Conservation (phyloP, 2,797 vertebrate species). For the Botia kubotai region DNA sequence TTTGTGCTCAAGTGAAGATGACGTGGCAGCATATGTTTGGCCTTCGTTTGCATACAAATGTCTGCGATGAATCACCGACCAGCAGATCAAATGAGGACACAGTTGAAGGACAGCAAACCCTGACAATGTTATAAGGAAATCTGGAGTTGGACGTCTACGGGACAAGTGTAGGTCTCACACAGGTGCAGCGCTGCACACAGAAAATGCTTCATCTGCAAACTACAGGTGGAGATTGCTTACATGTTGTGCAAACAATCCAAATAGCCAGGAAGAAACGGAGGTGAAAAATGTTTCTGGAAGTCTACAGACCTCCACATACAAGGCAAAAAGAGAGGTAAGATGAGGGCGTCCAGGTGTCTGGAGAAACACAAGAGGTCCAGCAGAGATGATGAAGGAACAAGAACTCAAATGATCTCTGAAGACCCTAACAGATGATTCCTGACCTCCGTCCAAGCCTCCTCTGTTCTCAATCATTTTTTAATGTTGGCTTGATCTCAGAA, state of each 20-base stretch:
- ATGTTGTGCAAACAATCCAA: slow-evolving; percentile 36
- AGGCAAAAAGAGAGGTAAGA: slow-evolving; percentile 25
- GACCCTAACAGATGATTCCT: background rate
- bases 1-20: slow-evolving; percentile 30
- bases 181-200: slow-evolving; percentile 18
- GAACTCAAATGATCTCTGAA: background rate
- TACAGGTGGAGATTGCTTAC: slow-evolving; percentile 40
- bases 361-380: slow-evolving; percentile 5
- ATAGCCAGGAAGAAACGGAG: slow-evolving; percentile 12
- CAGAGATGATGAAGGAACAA: slow-evolving; percentile 1
- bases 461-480: background rate
- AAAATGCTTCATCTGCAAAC: background rate
- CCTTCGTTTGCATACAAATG: slow-evolving; percentile 27
- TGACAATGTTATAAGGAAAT: slow-evolving; percentile 10
- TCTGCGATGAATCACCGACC: slow-evolving; percentile 40
- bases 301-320: slow-evolving; percentile 12
- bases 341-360: slow-evolving; percentile 13
- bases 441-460: background rate
- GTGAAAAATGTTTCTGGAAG: slow-evolving; percentile 37
- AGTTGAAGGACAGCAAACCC: slow-evolving; percentile 15
- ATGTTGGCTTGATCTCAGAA: background rate
- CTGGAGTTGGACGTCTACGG: slow-evolving; percentile 7
- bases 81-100: slow-evolving; percentile 36
- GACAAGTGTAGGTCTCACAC: slow-evolving; percentile 17
- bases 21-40: slow-evolving; percentile 47